Evolutionary conservation across 2,113 vertebrate genomes (phyloP), one percentile per base, ranked within the genome.

Genomic region (Microtus montanus): DNA sequence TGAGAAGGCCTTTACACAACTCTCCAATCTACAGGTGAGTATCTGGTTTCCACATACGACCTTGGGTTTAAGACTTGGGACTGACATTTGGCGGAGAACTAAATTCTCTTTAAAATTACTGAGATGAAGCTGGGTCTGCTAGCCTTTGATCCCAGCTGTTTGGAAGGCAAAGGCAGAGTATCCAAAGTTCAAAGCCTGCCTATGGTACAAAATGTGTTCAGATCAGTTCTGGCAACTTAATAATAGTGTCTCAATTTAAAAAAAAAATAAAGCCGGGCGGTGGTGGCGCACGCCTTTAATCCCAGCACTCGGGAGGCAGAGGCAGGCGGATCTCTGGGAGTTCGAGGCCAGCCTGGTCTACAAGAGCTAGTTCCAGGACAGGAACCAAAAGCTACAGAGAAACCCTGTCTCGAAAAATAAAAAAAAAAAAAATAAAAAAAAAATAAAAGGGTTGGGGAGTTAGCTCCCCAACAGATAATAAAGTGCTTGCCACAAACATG

Each of bases 1-100:
- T 97, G 99, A 99, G 98, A 99, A 99, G 97, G 99, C 99, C 97
- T 99, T 99, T 98, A 99, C 99, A 44, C 99, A 99, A 96, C 99
- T 99, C 93, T 99, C 99, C 94, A 99, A 99, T 97, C 98, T 99
- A 97, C 99, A 99, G 99, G 99, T 99, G 98, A 98, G 58, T 38
- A 44, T 68, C 14, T 41, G 24, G 22, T 24, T 20, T 78, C 64
- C 58, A 63, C 61, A 7, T 0, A 2, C 35, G n/a, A 70, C n/a
- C 35, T 79, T 24, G 49, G n/a, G 15, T 75, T 58, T 61, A 64
- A 93, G 58, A 41, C 49, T 35, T 95, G 9, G 2, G 2, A 22
- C 47, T 52, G n/a, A 49, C 10, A 6, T 85, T 66, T 87, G 26
- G 64, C 54, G 63, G 38, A 78, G 28, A 63, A 7, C 35, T 88